These are phyloP conservation scores for Resseliella maxima DNA, from an alignment of 2,888 invertebrate genomes.

Conservation along the genomic window DNA sequence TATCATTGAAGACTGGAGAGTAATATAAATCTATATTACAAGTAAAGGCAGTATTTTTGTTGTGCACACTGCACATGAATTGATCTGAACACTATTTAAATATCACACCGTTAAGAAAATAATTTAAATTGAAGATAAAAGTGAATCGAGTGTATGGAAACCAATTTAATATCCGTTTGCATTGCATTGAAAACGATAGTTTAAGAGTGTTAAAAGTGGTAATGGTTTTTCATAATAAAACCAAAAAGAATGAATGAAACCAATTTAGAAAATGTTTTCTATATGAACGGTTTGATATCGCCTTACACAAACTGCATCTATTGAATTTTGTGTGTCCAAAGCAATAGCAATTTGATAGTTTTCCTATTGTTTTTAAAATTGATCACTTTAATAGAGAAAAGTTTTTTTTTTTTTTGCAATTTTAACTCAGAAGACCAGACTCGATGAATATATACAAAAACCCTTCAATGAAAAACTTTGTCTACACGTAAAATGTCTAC, in stretches of 20 bases:
- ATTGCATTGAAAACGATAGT: too few relatives aligned
- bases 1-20: too few relatives aligned
- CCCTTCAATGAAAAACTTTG: not conserved
- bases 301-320: not conserved
- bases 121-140: not conserved
- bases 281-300: too few relatives aligned
- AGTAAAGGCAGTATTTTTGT: too few relatives aligned
- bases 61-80: not conserved
- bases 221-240: too few relatives aligned
- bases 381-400: conserved; percentile 30
- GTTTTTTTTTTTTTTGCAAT: conserved; percentile 20
- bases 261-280: too few relatives aligned
- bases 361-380: conserved; percentile 12
- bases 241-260: too few relatives aligned
- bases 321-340: not conserved
- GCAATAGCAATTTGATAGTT: conserved; percentile 32
- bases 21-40: too few relatives aligned
- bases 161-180: not conserved
- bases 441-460: not conserved
- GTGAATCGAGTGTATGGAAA: not conserved
- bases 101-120: not conserved
- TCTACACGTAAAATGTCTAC: not conserved
- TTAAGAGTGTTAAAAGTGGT: too few relatives aligned
- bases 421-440: not conserved
- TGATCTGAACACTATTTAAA: not conserved